Percentiles rank a stretch among this genome's conserved stretches.
These are phyloP conservation scores for Pluvialis apricaria DNA, from an alignment of 2,113 vertebrate species.

Conservation along the genomic window DNA sequence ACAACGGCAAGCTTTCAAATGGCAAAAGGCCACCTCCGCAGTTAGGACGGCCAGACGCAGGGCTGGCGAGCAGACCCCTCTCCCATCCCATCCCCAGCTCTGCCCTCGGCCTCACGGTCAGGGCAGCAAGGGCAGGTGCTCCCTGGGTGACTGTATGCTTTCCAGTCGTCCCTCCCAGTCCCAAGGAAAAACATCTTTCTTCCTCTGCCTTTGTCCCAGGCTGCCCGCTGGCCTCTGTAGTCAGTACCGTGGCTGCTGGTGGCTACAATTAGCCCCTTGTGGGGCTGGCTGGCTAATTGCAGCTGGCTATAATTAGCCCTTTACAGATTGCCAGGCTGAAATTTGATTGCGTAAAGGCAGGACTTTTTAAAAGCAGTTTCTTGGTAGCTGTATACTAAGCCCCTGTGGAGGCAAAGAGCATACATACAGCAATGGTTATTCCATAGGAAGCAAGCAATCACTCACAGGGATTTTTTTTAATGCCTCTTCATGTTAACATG, in stretches of 20 bases:
- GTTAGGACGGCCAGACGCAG: not conserved
- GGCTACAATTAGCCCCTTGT: not conserved
- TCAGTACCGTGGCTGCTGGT: not conserved
- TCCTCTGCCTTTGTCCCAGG: not conserved
- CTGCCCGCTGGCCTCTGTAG: not conserved
- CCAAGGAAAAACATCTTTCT: not conserved
- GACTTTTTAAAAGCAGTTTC: not conserved
- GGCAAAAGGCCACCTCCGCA: not conserved
- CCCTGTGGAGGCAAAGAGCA: not conserved
- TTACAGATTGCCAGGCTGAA: not conserved
- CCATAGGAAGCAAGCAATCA: not conserved
- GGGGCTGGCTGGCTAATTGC: not conserved
- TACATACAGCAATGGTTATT: not conserved
- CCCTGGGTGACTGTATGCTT: not conserved
- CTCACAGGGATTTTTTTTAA: not conserved
- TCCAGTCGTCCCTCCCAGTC: not conserved
- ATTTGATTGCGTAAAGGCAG: not conserved
- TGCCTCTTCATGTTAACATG: not conserved
- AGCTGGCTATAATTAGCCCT: not conserved
- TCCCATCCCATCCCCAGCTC: not conserved
- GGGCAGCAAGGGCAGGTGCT: not conserved
- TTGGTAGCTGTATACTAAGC: not conserved
- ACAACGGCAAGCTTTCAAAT: not conserved
- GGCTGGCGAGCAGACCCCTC: not conserved
- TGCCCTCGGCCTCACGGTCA: fast-evolving